Base-by-base conservation (phyloP, 2,888 invertebrate genomes). In the Thumatha senex region DNA sequence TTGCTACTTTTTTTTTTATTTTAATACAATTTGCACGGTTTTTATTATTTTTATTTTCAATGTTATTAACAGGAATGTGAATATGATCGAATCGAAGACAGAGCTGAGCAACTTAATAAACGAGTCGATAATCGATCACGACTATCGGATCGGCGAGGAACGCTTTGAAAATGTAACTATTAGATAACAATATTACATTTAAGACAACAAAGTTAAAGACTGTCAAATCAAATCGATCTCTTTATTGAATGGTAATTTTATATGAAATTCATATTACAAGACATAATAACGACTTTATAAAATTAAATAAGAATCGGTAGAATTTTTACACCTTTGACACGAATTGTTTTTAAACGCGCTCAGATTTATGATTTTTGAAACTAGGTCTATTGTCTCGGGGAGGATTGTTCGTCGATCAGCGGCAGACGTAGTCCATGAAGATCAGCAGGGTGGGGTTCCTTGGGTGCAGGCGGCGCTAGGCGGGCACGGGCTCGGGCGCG, bases 41-140 rank as follows among this genome's bases (percentile, higher is more conserved):
- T 36, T 51, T 54, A 52, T 60, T 58, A 46, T 35, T 49, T 24
- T 45, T 48, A 53, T 42, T 42, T 31, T 44, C 42, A 49, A 40
- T 29, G 55, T 46, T n/a, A n/a, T n/a, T 47, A 62, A 46, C 48
- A 56, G 66, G 67, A 67, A 67, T 68, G 67, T 60, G 40, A 55
- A 54, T 59, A 55, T 49, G 39, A 53, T 58, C 49, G 65, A 52
- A 58, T 51, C 39, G 40, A 65, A 54, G 18, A 33, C 15, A 43
- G 42, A 43, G 52, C 51, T 54, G 54, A 40, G 52, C 43, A 48
- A 53, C 44, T 52, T 54, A 56, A 40, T 33, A 48, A 49, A 55
- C 48, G 35, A 45, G 46, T 50, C 60, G 59, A 67, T 52, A 54
- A 58, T 39, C 38, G 5, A 15, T 39, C 14, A 15, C 39, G 39